Evolutionary conservation across 2,113 vertebrate genomes (phyloP), one percentile per base, ranked within the genome.

Genomic region (Tapirus terrestris): DNA sequence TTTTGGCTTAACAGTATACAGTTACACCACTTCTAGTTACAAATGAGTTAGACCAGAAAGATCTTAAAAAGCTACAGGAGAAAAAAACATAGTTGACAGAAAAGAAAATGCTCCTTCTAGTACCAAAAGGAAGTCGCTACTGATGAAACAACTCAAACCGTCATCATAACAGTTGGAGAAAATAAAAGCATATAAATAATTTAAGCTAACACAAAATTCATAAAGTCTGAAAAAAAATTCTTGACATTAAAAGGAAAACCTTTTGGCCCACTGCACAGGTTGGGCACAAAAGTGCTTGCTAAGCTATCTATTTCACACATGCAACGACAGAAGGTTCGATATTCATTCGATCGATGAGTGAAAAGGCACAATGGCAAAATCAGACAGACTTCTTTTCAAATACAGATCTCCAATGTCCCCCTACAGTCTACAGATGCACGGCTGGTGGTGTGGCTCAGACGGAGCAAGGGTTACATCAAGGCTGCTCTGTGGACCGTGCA

Each of bases 291-390:
- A 99, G 98, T 99, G 99, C 99, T 99, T 99, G 99, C 99, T 99
- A 99, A 99, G 99, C 99, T 99, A 99, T 99, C 99, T 99, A 98
- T 99, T 99, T 99, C 99, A 99, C 99, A 99, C 99, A 99, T 99
- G 98, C 99, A 99, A 99, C 99, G 99, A 99, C 99, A 99, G 99
- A 99, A 99, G 99, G 99, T 99, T 99, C 99, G 99, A 99, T 99
- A 99, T 99, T 99, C 99, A 99, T 99, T 99, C 99, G 99, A 99
- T 99, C 99, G 99, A 99, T 99, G 99, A 99, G 99, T 99, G 99
- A 99, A 99, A 99, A 99, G 99, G 99, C 99, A 99, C 99, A 99
- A 99, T 99, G 99, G 99, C 99, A 99, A 99, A 99, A 99, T 99
- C 99, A 99, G 99, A 99, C 99, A 99, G 99, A 99, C 99, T 99